Base-by-base conservation (phyloP, 2,888 invertebrate genomes). In the Pomacea canaliculata region DNA sequence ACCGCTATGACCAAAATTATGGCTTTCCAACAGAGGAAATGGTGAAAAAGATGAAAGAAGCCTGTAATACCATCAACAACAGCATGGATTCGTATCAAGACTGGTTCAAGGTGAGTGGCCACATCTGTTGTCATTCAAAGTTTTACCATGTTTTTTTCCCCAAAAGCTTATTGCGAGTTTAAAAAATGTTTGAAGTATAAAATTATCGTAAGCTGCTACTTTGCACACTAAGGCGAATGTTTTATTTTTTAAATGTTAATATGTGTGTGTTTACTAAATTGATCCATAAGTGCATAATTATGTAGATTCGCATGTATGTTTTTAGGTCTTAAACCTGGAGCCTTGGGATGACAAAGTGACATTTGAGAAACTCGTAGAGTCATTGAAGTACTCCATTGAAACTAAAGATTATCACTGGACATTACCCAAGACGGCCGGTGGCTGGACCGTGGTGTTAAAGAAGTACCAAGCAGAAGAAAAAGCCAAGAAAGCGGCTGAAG, bases 21-120 rank as follows among this genome's bases (percentile, higher is more conserved):
- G 87, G 88, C 9, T 87, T 87, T 62, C 88, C 88, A 0, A 87
- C 86, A 5, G 73, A 79, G 5, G 83, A 83, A 1, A 87, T 87
- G 87, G 86, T 87, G 1, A 78, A 78, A 71, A 73, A 83, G 75
- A 87, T 88, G 87, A 87, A 88, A 51, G 82, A 78, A 1, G 84
- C 86, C 2, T 81, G 84, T 48, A 78, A 83, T 7, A 80, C 78
- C 10, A 86, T 88, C 68, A 79, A 83, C 48, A 81, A 83, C 59
- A 59, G 77, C 27, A 85, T 87, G 83, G 82, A 84, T 27, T 83
- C 85, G 18, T 88, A 85, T 75, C 78, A 78, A 12, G 86, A 86
- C 74, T 88, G 87, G 87, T 88, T 84, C 76, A 83, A 85, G 80
- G 86, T 88, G 23, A 27, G 76, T 19, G 3, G 16, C n/a, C 48